Evolutionary conservation across 2,888 invertebrate genomes (phyloP).

Genomic region (Criorhina ranunculi): DNA sequence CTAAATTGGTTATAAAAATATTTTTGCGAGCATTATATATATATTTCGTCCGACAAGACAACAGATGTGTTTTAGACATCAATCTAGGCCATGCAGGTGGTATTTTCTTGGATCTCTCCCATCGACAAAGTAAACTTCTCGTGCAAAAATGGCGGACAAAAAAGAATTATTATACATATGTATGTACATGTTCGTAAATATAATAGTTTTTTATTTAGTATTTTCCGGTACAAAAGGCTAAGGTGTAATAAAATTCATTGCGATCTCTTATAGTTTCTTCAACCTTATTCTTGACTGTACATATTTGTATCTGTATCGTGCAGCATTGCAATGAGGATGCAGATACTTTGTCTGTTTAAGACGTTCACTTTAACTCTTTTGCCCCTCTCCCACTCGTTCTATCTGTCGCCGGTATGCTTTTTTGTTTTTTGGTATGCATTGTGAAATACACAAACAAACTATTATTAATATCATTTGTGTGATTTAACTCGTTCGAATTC

Average conservation of each 20-base stretch:
- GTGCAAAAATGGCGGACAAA: conserved; percentile 50
- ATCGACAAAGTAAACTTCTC: conserved; percentile 53
- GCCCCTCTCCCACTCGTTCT: not conserved
- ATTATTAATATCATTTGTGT: conserved; percentile 74
- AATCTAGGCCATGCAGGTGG: conserved; percentile 78
- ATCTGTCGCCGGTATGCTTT: not conserved
- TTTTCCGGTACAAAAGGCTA: conserved; percentile 41
- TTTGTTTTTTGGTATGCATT: conserved; percentile 38
- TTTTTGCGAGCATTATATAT: conserved; percentile 54
- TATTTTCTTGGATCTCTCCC: conserved; percentile 72
- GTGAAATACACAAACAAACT: conserved; percentile 74
- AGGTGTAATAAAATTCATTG: conserved; percentile 65
- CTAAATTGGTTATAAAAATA: conserved; percentile 31
- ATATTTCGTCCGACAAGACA: conserved; percentile 44
- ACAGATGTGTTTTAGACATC: conserved; percentile 70
- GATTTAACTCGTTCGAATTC: conserved; percentile 77
- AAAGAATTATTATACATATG: too few relatives aligned
- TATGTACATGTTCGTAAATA: conserved; percentile 62
- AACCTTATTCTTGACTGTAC: conserved; percentile 56
- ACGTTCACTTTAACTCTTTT: conserved; percentile 28
- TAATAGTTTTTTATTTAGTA: conserved; percentile 35
- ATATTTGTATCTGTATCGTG: conserved; percentile 35
- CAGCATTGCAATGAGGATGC: conserved; percentile 67
- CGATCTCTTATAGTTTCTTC: conserved; percentile 69
- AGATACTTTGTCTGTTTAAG: conserved; percentile 61